Base-by-base conservation (phyloP, 2,113 vertebrate genomes). In the Strigops habroptila region DNA sequence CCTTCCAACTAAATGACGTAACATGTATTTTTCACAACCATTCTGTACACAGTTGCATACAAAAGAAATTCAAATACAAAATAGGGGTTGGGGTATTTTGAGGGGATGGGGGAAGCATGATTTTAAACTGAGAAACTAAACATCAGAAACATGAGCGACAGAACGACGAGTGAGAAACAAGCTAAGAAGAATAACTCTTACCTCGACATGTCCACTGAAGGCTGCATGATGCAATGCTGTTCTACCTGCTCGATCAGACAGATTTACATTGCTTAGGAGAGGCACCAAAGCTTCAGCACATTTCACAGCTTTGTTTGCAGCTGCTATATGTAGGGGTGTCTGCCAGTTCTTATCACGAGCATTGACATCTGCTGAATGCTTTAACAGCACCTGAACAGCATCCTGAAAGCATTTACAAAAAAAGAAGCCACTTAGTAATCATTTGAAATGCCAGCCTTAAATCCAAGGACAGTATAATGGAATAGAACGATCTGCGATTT, bases 291-390 rank as follows among this genome's bases (percentile, higher is more conserved):
- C 99, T 97, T 99, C 99, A 2, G 99, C 99, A 31, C 99, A 99
- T 96, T 99, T 99, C 67, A 99, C 99, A 31, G 99, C 99, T 98
- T 99, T 99, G 86, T 99, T 99, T 89, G 99, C 99, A 48, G 99
- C 99, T 37, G 99, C 99, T 88, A 99, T 99, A 95, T 99, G 99
- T 67, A 99, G 97, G 22, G 99, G 99, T 33, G 99, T 99, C 98
- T 99, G 99, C 99, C 99, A 99, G 95, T 99, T 99, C 98, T 99
- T 99, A 95, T 99, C 99, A 93, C 99, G 98, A 68, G 99, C 99
- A 70, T 99, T 99, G 71, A 99, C 99, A 85, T 99, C 99, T 2
- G 99, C 99, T 51, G 99, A 99, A 98, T 99, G 99, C 93, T 99
- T 99, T 96, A 99, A 96, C 96, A 99, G 97, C 96, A 99, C 98